Evolutionary conservation across 2,888 invertebrate genomes (phyloP).

Genomic region (Zonitis immaculata): DNA sequence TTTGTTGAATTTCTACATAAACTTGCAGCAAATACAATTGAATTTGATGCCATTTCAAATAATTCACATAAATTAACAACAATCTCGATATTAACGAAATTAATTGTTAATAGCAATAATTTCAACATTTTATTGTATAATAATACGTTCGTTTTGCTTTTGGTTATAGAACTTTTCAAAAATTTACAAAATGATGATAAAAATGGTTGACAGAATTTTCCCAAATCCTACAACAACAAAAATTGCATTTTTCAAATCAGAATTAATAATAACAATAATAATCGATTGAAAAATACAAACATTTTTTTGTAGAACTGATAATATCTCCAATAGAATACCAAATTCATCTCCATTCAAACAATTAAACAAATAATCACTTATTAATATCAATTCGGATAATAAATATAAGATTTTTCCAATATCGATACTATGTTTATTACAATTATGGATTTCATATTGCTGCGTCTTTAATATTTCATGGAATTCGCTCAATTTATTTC

Average conservation of each 20-base stretch:
- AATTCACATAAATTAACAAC: background rate
- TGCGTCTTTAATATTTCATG: slow-evolving; percentile 30
- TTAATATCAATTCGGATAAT: slow-evolving; percentile 31
- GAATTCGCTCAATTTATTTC: slow-evolving; percentile 31
- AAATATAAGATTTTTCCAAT: slow-evolving; percentile 33
- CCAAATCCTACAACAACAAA: background rate
- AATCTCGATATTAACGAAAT: background rate
- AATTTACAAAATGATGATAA: background rate
- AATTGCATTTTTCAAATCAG: background rate
- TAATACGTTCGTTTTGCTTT: background rate
- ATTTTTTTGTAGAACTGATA: background rate
- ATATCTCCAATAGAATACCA: background rate
- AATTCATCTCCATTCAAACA: slow-evolving; percentile 8
- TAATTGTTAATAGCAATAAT: background rate
- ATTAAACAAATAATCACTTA: slow-evolving; percentile 25
- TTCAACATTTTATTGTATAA: background rate
- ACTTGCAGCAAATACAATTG: background rate
- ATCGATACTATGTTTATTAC: slow-evolving; percentile 35
- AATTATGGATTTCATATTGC: slow-evolving; percentile 29
- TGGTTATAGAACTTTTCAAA: background rate
- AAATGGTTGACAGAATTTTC: background rate
- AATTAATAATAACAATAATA: too few species aligned
- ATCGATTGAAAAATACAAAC: background rate
- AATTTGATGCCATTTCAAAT: background rate
- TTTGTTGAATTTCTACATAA: background rate